These are phyloP conservation scores for Amphipoea oculea DNA, from an alignment of 2,888 invertebrate species.

Conservation along the genomic window DNA sequence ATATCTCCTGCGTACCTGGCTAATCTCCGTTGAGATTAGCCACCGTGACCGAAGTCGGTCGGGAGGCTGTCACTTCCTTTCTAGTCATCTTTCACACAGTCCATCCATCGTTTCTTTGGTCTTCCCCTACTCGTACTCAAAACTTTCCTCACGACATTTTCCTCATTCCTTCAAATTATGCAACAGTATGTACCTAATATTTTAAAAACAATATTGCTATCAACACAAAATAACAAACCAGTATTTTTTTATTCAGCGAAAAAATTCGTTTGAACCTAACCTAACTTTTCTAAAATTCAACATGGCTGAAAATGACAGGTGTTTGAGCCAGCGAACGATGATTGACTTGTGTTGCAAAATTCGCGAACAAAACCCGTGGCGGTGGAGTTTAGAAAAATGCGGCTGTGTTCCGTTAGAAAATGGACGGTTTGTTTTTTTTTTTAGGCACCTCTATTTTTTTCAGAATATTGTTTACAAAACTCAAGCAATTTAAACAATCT, in stretches of 20 bases:
- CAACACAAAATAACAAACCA: slow-evolving; percentile 23
- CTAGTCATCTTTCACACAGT: background rate
- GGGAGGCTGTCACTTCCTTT: background rate
- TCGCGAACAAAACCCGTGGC: slow-evolving; percentile 26
- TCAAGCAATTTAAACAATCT: background rate
- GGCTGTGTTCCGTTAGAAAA: slow-evolving; percentile 2
- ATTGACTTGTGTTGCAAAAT: slow-evolving; percentile 57
- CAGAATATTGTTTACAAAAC: background rate
- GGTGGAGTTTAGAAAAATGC: slow-evolving; percentile 39
- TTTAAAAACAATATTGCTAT: background rate
- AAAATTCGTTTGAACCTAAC: slow-evolving; percentile 42
- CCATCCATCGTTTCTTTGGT: background rate
- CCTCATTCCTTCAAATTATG: background rate
- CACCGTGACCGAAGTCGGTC: too few relatives aligned
- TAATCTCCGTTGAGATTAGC: too few relatives aligned
- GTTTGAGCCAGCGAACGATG: slow-evolving; percentile 44
- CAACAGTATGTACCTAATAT: background rate
- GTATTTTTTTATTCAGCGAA: slow-evolving; percentile 14
- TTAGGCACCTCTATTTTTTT: background rate
- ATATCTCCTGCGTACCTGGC: too few relatives aligned
- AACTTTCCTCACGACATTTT: background rate
- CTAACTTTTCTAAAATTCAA: slow-evolving; percentile 59
- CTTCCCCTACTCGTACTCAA: background rate
- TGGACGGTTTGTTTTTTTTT: slow-evolving; percentile 7
- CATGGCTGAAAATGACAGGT: slow-evolving; percentile 59